These are phyloP conservation scores for Cervus canadensis DNA, from an alignment of 2,113 vertebrate genomes.

Conservation along the genomic window DNA sequence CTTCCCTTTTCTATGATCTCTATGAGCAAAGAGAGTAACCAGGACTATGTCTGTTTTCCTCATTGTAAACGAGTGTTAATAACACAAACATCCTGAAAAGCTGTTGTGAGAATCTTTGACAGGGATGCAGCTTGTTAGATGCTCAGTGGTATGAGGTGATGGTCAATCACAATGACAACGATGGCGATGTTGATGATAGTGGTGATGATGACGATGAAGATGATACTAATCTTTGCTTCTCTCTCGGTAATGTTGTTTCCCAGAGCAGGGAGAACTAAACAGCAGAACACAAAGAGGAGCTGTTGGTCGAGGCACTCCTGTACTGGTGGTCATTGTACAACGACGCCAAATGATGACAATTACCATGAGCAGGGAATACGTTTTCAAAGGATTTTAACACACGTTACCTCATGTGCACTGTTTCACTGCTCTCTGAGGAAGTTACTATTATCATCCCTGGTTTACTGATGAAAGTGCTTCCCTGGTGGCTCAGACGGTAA, in stretches of 20 bases:
- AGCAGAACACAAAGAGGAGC: rapidly evolving
- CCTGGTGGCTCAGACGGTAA: background rate
- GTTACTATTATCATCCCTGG: background rate
- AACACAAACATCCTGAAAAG: background rate
- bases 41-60: background rate
- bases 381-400: background rate
- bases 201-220: rapidly evolving
- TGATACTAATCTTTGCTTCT: rapidly evolving
- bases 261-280: background rate
- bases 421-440: background rate
- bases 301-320: rapidly evolving
- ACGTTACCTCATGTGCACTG: too few relatives aligned
- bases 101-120: rapidly evolving
- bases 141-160: rapidly evolving
- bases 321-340: rapidly evolving
- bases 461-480: background rate
- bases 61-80: background rate
- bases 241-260: background rate
- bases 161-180: background rate
- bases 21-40: background rate
- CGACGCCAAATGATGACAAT: background rate
- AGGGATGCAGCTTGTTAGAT: rapidly evolving
- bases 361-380: rapidly evolving
- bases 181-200: rapidly evolving
- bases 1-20: background rate